Base-by-base conservation (phyloP, 2,797 vertebrate species). In the Cryptoprocta ferox region DNA sequence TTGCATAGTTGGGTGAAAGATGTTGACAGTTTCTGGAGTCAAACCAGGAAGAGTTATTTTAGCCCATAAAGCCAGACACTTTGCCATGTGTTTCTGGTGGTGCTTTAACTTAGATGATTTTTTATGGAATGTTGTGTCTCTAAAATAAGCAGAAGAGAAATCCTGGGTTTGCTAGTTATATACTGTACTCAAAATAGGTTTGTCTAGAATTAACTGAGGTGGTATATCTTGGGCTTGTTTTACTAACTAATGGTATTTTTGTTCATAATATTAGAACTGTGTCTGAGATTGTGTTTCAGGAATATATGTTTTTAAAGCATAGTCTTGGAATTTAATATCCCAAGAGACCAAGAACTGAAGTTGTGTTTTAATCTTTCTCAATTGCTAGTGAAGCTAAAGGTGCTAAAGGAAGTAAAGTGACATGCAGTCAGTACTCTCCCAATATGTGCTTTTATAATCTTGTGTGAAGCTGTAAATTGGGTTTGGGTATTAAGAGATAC, bases 181-280 rank as follows among this genome's bases (percentile, higher is more conserved):
- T 85, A 2, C 73, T 95, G 18, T 63, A 75, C n/a, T 94, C 53
- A 89, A 50, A 84, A 39, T 84, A 96, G 30, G 13, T 87, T 70
- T 96, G 59, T 93, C 19, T 28, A 61, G 76, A 92, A 93, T 94
- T 97, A 94, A 42, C 75, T 70, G 15, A 93, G 73, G 14, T 14
- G 78, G 26, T 95, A 6, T 94, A 79, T 97, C 80, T 95, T 76
- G 68, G 73, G 73, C 68, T 96, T 83, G 24, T 68, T 97, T 97
- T 95, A 71, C 78, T 81, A 76, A 85, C 48, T 96, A 39, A 42
- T n/a, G 35, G 45, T 86, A 76, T 96, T 83, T 97, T 97, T 97
- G 19, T 85, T 96, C 59, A 70, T 84, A 84, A 71, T 75, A 65
- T 6, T 89, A 59, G 90, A 53, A 26, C 94, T 95, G 30, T 96